Evolutionary conservation across 1,140 invertebrate species (phyloP).

Genomic region (Cotesia typhae): DNA sequence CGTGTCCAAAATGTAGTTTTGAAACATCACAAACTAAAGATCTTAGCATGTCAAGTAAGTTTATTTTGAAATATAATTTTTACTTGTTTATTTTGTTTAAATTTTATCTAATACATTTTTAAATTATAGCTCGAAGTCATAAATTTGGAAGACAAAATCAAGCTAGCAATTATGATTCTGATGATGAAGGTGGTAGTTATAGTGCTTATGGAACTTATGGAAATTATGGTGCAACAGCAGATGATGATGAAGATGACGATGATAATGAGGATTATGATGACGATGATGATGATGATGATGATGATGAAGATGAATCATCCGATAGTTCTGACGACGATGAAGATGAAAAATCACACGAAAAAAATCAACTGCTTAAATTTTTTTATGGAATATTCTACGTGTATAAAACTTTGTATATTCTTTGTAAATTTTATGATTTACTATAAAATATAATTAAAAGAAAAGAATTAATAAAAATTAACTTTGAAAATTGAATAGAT

Average conservation of each 20-base stretch:
- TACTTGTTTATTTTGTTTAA: constrained; percentile 21
- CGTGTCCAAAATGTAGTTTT: constrained; percentile 94
- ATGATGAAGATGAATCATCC: constrained; percentile 58
- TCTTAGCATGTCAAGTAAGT: constrained; percentile 93
- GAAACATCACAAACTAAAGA: constrained; percentile 93
- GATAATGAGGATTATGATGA: constrained; percentile 66
- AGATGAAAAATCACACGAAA: constrained; percentile 40
- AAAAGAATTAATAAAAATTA: no score
- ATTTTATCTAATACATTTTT: constrained; percentile 27
- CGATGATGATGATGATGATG: constrained; percentile 66
- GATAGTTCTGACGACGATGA: constrained; percentile 45
- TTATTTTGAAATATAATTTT: constrained; percentile 24
- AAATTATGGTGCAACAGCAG: constrained; percentile 52
- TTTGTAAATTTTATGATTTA: no score
- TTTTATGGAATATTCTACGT: neutral
- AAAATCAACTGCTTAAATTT: constrained; percentile 34
- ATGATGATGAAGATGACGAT: constrained; percentile 65
- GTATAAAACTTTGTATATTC: constrained; percentile 4
- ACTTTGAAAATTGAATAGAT: neutral
- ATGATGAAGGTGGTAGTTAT: constrained; percentile 62
- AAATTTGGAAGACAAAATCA: constrained; percentile 85
- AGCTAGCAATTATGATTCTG: constrained; percentile 63
- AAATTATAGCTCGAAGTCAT: constrained; percentile 75
- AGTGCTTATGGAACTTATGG: constrained; percentile 55
- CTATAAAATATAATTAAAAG: no score